Base-by-base conservation (phyloP, 2,797 vertebrate genomes). In the Bradypodion pumilum region DNA sequence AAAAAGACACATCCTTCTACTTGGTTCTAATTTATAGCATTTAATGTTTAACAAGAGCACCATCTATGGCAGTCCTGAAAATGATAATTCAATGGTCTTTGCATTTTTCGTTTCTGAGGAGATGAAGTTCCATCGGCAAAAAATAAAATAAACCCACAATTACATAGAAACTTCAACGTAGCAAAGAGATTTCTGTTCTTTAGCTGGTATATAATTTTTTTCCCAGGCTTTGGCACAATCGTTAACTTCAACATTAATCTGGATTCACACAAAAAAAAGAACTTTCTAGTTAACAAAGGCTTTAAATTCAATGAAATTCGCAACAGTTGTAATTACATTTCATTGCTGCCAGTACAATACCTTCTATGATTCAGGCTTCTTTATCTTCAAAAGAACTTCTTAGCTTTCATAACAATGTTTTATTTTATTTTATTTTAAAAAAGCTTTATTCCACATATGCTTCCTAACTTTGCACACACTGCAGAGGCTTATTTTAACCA, bases 351-450 rank as follows among this genome's bases (percentile, higher is more conserved):
- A 74, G 37, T 74, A 66, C 29, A 35, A 12, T 32, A 65, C 19
- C 52, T 62, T 75, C 40, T 46, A 81, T 70, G 37, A 44, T 32
- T 83, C 44, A 52, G 73, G 29, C 27, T 32, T 70, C 12, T 35
- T 85, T 81, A 81, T 75, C 78, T 85, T 85, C 78, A 85, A 81
- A 76, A 75, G 29, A 75, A 62, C 72, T 5, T 7, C 73, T 69
- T 81, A 23, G 63, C 65, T 76, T 63, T 73, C 69, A 66, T 19
- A 70, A 52, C 2, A 68, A 5, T 35, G 23, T 16, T 62, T 27
- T 21, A 2, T n/a, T 3, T 6, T 62, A 15, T 0, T 49, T 69
- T 62, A 52, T 59, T 70, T 2, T 62, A 65, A n/a, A 21, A 52
- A 7, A 63, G 21, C 35, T 81, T 75, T 76, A 70, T 78, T 65